A percentile compares a stretch with the other conserved stretches of the same genome.
Evolutionary conservation across 2,113 vertebrate species (phyloP).

Genomic region (Falcunculus frontatus): DNA sequence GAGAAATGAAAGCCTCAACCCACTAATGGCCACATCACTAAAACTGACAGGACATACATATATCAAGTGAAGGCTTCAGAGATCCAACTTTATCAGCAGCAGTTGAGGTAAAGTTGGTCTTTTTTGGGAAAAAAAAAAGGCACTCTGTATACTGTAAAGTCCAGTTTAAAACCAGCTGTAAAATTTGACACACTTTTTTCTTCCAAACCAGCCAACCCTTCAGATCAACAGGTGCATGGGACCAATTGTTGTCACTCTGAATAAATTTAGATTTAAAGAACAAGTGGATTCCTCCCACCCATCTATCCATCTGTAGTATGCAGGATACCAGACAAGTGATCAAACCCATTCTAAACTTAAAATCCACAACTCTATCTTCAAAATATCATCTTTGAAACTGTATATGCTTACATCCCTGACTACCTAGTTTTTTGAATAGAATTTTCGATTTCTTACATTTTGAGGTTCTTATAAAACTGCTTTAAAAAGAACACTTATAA

Average conservation of each 20-base stretch:
- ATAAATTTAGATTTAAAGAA: not conserved
- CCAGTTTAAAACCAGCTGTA: not conserved
- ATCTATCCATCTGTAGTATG: not conserved
- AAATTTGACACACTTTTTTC: not conserved
- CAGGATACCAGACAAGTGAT: not conserved
- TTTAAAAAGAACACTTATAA: constrained; percentile 54
- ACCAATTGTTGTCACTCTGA: not conserved
- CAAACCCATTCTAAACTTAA: not conserved
- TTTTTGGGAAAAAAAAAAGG: not conserved
- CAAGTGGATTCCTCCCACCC: not conserved
- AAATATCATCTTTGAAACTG: not conserved
- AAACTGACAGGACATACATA: not conserved
- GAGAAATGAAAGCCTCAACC: not conserved
- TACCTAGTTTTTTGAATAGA: not conserved
- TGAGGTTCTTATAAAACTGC: constrained; percentile 42
- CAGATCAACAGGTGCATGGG: not conserved
- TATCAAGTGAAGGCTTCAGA: not conserved
- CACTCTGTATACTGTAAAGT: not conserved
- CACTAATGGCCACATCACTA: not conserved
- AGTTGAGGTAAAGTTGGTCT: not conserved
- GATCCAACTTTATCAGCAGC: not conserved
- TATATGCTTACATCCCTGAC: not conserved
- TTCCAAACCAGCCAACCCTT: not conserved
- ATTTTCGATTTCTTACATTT: not conserved
- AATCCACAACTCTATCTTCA: not conserved